Evolutionary conservation across 2,888 invertebrate genomes (phyloP), one percentile per base, ranked within the genome.

Genomic region (Hydraecia micacea): DNA sequence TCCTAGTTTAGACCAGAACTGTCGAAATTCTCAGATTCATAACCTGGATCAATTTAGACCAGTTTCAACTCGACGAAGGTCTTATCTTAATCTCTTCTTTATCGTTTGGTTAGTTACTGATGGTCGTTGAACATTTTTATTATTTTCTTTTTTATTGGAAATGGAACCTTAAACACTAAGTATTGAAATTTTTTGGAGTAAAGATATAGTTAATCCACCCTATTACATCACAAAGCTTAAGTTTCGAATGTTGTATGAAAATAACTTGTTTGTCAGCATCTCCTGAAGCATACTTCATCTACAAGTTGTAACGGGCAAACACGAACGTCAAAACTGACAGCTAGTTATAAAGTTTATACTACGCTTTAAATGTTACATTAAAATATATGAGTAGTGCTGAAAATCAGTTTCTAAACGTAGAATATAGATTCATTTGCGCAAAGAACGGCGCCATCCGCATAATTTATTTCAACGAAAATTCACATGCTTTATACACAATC

Each of bases 401-500:
- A 32, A 62, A 63, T 63, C n/a, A 11, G 28, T 70, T 58, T 39
- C 0, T 21, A 9, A 39, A 55, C 5, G 25, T 25, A 46, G 55
- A 67, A 46, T 62, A 67, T 52, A 72, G 25, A 55, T 55, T 68
- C 1, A 49, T 58, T 21, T 32, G 60, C 4, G 46, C 42, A 65
- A n/a, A 46, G 15, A 69, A 39, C 18, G 28, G 15, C n/a, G 21
- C n/a, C 42, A n/a, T 42, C 0, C 3, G 15, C 18, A 39, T 39
- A 52, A 70, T 80, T 65, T 66, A 36, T 32, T 52, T 42, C 1
- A 46, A 28, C 46, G 46, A 73, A n/a, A 62, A 36, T 52, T 62
- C 25, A 46, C 6, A 60, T 69, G 42, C 18, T 42, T 32, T 63
- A 58, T 73, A 63, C 39, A 66, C 36, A 60, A 52, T 66, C 6